phyloP scores from a whole-genome alignment of 2,113 vertebrate genomes.

The Grantiella picta region DNA sequence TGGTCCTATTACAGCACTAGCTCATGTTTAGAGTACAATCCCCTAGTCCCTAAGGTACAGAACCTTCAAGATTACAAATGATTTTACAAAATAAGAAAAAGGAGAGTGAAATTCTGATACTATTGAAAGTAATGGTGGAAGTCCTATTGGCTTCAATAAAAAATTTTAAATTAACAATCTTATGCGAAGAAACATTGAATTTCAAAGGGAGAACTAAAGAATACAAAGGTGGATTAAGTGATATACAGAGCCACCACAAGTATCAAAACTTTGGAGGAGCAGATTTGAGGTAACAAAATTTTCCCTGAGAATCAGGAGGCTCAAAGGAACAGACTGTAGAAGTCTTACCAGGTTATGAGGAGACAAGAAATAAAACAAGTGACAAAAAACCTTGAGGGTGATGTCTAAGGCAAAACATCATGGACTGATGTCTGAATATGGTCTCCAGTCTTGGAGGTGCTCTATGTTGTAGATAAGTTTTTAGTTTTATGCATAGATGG shows the following conservation, averaged over 20 bases:
- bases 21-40: background rate
- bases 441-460: background rate
- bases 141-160: background rate
- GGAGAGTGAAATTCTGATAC: background rate
- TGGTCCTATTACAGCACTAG: background rate
- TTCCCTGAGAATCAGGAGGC: background rate
- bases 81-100: background rate
- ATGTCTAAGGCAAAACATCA: background rate
- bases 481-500: background rate
- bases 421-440: accelerated
- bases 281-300: background rate
- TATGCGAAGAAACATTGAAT: background rate
- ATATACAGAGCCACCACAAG: background rate
- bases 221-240: background rate
- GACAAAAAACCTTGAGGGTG: background rate
- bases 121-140: background rate
- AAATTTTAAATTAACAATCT: background rate
- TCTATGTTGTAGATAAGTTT: background rate
- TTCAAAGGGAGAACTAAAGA: background rate
- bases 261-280: background rate
- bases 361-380: background rate
- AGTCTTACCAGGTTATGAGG: background rate
- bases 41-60: background rate
- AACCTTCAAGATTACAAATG: background rate
- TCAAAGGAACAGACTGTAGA: background rate